Evolutionary conservation across 2,113 vertebrate genomes (phyloP), one percentile per base, ranked within the genome.

Genomic region (Apodemus speciosus): DNA sequence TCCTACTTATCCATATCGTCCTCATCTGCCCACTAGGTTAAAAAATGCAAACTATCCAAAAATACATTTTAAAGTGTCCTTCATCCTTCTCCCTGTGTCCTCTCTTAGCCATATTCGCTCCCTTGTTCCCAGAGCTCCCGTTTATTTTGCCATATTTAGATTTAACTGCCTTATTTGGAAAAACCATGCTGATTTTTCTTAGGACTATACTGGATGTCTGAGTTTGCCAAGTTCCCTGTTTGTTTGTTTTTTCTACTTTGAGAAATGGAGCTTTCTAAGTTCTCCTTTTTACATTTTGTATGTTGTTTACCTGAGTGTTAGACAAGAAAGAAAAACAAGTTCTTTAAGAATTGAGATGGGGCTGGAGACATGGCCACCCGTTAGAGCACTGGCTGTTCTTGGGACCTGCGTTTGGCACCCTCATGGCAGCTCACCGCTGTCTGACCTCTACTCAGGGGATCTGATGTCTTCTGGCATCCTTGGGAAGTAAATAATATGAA

Each of bases 81-180:
- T 73, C 79, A 15, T 51, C 60, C 14, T 86, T 58, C n/a, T 62
- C 14, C 46, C 23, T 69, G 15, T 56, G 15, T 79, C 15, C 25
- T 35, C n/a, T 38, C 25, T 87, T 58, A 16, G 93, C 58, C 92
- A 8, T 7, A 23, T 81, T 53, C 8, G 43, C 23, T 88, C 30
- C 62, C 27, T 77, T 46, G 30, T 66, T 83, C 79, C 53, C 76
- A 60, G 81, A 25, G 15, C 83, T 68, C 0, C 83, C 35, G n/a
- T 62, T 92, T 86, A 62, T 91, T 87, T 85, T 89, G 81, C 14
- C 15, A 18, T 84, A 62, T 79, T 77, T 93, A 89, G 75, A 89
- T 40, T 89, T n/a, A 72, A 27, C 35, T 86, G 9, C 69, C 8
- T 76, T 46, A 60, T 77, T 95, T 89, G 53, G 23, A 79, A 83